Evolutionary conservation across 2,888 invertebrate genomes (phyloP), one percentile per base, ranked within the genome.

Genomic region (Serripes groenlandicus): DNA sequence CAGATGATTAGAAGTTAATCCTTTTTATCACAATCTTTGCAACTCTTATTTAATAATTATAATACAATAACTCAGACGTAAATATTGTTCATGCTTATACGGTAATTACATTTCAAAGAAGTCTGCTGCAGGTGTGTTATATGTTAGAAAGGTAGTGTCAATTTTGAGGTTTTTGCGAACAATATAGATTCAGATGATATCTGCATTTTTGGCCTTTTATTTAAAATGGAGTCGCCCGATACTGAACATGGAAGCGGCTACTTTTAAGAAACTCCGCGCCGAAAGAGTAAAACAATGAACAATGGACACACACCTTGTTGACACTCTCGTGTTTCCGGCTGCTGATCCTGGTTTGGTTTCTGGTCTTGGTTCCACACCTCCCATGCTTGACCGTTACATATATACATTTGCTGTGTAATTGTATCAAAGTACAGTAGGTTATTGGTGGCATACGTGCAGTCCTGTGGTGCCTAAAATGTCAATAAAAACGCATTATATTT

Each of bases 321-420:
- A 70, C 92, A 92, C 49, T 87, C 85, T 21, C 79, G 82, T 15
- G 86, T 88, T 69, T 80, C 81, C 7, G 89, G 85, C 18, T 88
- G 88, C 70, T 91, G 90, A 66, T 90, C 91, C 79, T 90, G 88
- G 76, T 88, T 89, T 58, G 89, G 83, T 18, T 81, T 85, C 7
- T 90, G 83, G 18, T 82, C 87, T 2, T 90, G 83, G n/a, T 87
- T 89, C 92, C 92, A 93, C 1, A 84, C 84, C 75, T 89, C 89
- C 94, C 94, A 94, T 0, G 88, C 85, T n/a, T 74, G 83, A 11
- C 93, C 93, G 74, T 93, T 91, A 88, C 94, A 94, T 34, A 92
- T 91, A 85, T 92, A 93, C 89, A 94, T 91, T 82, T 91, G 90
- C 64, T 92, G 90, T 15, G 91, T 88, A 72, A 85, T 86, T 54